Base-by-base conservation (phyloP, 2,797 vertebrate species). In the Myotis pilosus region DNA sequence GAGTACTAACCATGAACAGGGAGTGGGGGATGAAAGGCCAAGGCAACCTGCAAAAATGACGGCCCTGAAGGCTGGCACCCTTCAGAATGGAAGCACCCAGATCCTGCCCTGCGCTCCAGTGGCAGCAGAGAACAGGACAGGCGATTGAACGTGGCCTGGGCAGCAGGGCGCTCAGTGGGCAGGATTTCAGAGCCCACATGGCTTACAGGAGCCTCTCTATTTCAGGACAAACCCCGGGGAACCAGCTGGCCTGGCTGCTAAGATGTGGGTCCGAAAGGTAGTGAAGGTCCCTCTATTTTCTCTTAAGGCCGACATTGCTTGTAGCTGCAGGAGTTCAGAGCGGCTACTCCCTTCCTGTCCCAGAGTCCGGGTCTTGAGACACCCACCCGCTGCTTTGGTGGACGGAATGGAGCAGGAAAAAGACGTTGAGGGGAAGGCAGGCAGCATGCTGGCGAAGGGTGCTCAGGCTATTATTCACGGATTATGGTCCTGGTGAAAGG, bases 381-480 rank as follows among this genome's bases (percentile, higher is more conserved):
- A 19, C 23, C 19, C 8, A 9, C 74, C 57, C 71, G 13, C 41
- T 55, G 20, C 53, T 74, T 47, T 9, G 33, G 8, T 79, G 17
- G 25, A 30, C 11, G 19, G 9, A 57, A 75, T 13, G 16, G 49
- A 92, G 55, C 36, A 15, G 38, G 53, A 49, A 5, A 25, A n/a
- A 51, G 60, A 78, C 28, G 3, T 8, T 7, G 7, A 62, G 13
- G 30, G 15, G 12, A 3, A 2, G 47, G n/a, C 15, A 68, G 17
- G 36, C 11, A 68, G 51, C 47, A n/a, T 47, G 7, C 85, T 72
- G 12, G 16, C 47, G 33, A 92, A 69, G 28, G 19, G 4, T n/a
- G 28, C 5, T 3, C 4, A 3, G 8, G n/a, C n/a, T 30, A 62
- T 13, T 38, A 1, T 23, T 51, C 2, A 0, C 7, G 53, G 69